These are phyloP conservation scores for Sarcophilus harrisii DNA, from an alignment of 2,797 vertebrate genomes.

Conservation along the genomic window DNA sequence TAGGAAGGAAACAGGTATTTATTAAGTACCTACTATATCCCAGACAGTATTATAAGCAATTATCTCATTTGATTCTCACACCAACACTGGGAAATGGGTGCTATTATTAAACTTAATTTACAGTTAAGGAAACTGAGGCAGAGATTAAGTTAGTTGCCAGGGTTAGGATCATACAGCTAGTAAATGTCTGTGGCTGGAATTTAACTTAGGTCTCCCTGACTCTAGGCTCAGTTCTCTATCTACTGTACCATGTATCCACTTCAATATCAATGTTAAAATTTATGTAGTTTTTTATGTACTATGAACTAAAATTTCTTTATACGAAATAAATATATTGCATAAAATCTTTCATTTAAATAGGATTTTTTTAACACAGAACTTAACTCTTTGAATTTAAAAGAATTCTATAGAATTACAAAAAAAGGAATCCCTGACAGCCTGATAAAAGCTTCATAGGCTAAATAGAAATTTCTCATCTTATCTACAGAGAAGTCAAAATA, in stretches of 20 bases:
- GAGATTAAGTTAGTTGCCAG: background rate
- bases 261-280: background rate
- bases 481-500: background rate
- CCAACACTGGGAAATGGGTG: background rate
- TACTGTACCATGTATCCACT: background rate
- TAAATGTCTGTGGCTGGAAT: background rate
- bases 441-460: background rate
- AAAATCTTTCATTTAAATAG: slow-evolving; percentile 5
- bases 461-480: background rate
- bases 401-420: background rate
- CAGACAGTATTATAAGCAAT: background rate
- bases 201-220: background rate
- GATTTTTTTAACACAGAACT: slow-evolving; percentile 31
- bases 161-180: background rate
- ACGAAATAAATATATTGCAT: slow-evolving; percentile 40
- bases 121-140: background rate
- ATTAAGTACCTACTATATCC: slow-evolving; percentile 34
- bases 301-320: slow-evolving; percentile 42
- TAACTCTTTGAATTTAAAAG: background rate
- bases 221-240: background rate
- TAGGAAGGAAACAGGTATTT: slow-evolving; percentile 20
- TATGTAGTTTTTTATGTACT: slow-evolving; percentile 35
- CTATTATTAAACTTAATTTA: background rate
- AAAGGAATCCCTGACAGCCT: background rate
- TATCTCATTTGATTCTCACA: background rate